Evolutionary conservation across 2,797 vertebrate genomes (phyloP), one percentile per base, ranked within the genome.

Genomic region (Toxotes lorentzi): DNA sequence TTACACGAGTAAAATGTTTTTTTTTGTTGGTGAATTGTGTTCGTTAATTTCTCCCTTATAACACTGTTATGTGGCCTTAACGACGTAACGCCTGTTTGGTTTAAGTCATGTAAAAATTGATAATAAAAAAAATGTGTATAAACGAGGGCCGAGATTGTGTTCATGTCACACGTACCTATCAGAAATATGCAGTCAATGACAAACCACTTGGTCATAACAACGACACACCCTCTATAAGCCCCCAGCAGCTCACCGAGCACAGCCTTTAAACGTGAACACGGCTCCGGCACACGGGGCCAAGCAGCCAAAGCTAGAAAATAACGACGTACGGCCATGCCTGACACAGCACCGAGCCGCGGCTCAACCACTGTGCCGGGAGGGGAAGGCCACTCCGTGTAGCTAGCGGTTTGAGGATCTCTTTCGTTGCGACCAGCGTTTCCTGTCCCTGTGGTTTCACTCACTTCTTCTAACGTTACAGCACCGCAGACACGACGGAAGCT

Each of bases 151-250:
- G 35, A 17, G 7, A 34, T 76, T 48, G 5, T 45, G 24, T 58
- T 65, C 65, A 43, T 30, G 57, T 72, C 60, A 68, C 64, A 71
- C 27, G 61, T 81, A 64, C 11, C 61, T 57, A 70, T 69, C 45
- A 60, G 40, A 73, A 65, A 77, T 30, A 86, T 70, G 47, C 85
- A 84, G 85, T 76, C 82, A 70, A 78, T 90, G 89, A 91, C 85
- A 90, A 89, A 88, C 85, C 90, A 60, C 76, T 88, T 12, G 87
- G 85, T 84, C 89, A 82, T 70, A 88, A 88, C 83, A 89, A 82
- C 92, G 93, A 94, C 93, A 95, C 94, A 93, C 94, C 93, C 94
- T 94, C 92, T 53, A 17, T 79, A 84, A 84, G 67, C 82, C 80
- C 83, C 82, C 78, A 75, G 82, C 79, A 82, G 87, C 81, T 1